These are phyloP conservation scores for Gobio occitaniae DNA, from an alignment of 2,797 vertebrate species.

Conservation along the genomic window DNA sequence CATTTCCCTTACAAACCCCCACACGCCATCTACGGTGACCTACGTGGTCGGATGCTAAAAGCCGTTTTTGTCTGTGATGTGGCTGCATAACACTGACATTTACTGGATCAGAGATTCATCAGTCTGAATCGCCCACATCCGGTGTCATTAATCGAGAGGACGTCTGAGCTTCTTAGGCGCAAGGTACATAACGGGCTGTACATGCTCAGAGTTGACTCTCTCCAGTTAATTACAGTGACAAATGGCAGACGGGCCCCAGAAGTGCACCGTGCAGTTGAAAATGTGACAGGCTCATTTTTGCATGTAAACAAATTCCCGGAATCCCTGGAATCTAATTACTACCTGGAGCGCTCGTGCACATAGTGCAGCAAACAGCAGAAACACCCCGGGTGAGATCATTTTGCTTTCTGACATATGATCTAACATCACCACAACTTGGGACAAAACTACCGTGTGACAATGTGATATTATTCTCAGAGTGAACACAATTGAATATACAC, in stretches of 20 bases:
- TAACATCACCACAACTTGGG: not conserved
- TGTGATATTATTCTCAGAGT: not conserved
- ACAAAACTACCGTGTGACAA: not conserved
- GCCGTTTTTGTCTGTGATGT: slow-evolving; percentile 43
- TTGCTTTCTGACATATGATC: slow-evolving; percentile 2
- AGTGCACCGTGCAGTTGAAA: slow-evolving; percentile 53
- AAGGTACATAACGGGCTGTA: slow-evolving; percentile 34
- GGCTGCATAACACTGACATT: slow-evolving; percentile 50
- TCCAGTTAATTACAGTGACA: slow-evolving; percentile 64
- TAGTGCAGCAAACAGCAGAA: slow-evolving; percentile 16
- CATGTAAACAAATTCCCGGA: slow-evolving; percentile 65
- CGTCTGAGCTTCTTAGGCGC: not conserved
- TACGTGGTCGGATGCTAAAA: slow-evolving; percentile 38
- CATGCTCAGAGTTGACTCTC: slow-evolving; percentile 47
- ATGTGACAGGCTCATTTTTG: slow-evolving; percentile 64
- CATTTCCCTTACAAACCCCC: not conserved
- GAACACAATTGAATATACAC: no score
- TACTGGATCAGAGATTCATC: slow-evolving; percentile 52
- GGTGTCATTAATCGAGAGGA: slow-evolving; percentile 46
- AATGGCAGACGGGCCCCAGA: slow-evolving; percentile 59
- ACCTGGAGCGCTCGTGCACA: slow-evolving; percentile 35
- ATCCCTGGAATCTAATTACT: slow-evolving; percentile 63
- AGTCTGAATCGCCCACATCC: slow-evolving; percentile 17
- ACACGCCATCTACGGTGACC: slow-evolving; percentile 36
- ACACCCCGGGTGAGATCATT: slow-evolving; percentile 34